phyloP scores from a whole-genome alignment of 2,113 vertebrate genomes.

The Tapirus terrestris region DNA sequence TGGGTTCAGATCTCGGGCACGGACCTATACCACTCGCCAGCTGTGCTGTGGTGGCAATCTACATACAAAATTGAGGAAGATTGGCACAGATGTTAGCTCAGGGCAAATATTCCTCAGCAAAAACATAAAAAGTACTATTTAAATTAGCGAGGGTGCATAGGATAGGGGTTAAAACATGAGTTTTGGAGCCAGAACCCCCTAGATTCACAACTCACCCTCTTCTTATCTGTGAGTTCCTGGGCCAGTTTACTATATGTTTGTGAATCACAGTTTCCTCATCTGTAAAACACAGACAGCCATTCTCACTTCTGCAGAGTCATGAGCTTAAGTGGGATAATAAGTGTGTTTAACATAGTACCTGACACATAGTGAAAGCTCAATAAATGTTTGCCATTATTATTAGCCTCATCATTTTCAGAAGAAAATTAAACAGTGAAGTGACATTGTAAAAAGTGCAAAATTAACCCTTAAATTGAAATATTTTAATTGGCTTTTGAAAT shows the following conservation, averaged over 20 bases:
- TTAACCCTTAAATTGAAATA: slow-evolving; percentile 42
- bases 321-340: background rate
- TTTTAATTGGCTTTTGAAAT: background rate
- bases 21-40: too few relatives aligned
- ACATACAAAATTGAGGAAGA: too few relatives aligned
- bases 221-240: background rate
- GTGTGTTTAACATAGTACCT: background rate
- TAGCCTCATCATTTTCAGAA: background rate
- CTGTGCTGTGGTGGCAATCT: too few relatives aligned
- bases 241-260: background rate
- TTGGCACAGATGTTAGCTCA: too few relatives aligned
- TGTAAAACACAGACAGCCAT: background rate
- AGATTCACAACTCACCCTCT: background rate
- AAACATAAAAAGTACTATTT: background rate
- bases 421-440: background rate
- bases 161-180: background rate
- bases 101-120: too few relatives aligned
- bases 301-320: background rate
- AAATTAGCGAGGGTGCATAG: background rate
- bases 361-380: background rate
- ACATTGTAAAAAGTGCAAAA: background rate
- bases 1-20: too few relatives aligned
- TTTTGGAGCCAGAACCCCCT: background rate
- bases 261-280: background rate
- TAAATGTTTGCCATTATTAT: background rate